Conservation (phyloP, 2,113 vertebrate genomes). For the Hiodon tergisus region DNA sequence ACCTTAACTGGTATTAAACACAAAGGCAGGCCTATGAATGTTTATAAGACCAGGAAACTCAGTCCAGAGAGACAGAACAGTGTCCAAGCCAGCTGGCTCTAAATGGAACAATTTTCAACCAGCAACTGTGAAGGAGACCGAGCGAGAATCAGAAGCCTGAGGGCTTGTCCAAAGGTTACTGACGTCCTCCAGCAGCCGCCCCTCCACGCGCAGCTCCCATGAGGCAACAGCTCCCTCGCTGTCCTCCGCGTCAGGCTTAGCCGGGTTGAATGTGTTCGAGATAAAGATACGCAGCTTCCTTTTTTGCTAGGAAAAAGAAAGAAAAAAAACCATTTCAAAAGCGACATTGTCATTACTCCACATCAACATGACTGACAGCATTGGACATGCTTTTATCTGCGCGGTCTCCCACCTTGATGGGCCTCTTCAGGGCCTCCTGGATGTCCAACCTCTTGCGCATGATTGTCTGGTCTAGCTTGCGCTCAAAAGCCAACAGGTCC, state of each 20-base stretch:
- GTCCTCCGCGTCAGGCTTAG: constrained; percentile 93
- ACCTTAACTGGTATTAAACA: too few species aligned
- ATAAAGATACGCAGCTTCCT: constrained; percentile 97
- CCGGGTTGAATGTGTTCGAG: constrained; percentile 98
- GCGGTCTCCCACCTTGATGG: constrained; percentile 82
- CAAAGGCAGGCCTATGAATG: too few species aligned
- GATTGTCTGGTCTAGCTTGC: constrained; percentile 97
- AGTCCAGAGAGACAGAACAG: not conserved
- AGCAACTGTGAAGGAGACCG: not conserved
- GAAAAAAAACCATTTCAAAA: not conserved
- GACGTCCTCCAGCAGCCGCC: constrained; percentile 91
- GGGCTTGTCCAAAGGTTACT: constrained; percentile 37
- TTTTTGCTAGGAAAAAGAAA: constrained; percentile 95
- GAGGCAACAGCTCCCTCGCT: constrained; percentile 96
- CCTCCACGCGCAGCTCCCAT: constrained; percentile 96
- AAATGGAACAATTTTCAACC: too few species aligned
- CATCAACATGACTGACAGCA: not conserved
- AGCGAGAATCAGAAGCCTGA: not conserved
- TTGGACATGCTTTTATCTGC: not conserved
- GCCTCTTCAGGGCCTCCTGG: constrained; percentile 95
- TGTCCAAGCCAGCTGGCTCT: too few species aligned
- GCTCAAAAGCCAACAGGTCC: constrained; percentile 94
- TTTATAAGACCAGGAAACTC: too few species aligned
- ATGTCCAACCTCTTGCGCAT: constrained; percentile 97
- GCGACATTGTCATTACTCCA: not conserved